phyloP scores from a whole-genome alignment of 2,797 vertebrate species.

The Sebastolobus alascanus region DNA sequence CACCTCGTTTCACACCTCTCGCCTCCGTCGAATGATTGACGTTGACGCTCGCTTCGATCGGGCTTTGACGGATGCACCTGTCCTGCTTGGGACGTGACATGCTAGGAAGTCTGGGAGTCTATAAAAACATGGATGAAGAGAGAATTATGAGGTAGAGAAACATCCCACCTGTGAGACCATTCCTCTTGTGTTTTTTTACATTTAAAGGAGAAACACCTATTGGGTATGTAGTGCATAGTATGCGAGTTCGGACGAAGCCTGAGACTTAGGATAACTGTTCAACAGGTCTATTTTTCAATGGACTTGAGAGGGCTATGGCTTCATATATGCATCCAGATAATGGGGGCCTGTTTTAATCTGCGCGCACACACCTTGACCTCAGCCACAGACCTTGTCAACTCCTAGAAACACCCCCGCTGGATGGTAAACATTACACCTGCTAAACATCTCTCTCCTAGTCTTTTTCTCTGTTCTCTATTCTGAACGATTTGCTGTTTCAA shows the following conservation, averaged over 20 bases:
- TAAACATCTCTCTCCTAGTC: not conserved
- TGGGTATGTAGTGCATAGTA: too few relatives aligned
- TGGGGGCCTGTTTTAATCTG: too few relatives aligned
- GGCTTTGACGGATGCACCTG: conserved; percentile 47
- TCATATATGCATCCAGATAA: too few relatives aligned
- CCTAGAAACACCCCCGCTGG: not conserved
- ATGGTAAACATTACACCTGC: not conserved
- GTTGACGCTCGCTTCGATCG: conserved; percentile 1
- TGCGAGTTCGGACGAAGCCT: too few relatives aligned
- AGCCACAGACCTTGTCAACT: too few relatives aligned
- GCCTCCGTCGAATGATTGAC: conserved; percentile 34
- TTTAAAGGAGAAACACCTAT: too few relatives aligned
- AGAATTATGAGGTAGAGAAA: conserved; percentile 5
- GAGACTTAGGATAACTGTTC: too few relatives aligned
- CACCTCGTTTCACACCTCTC: conserved; percentile 53
- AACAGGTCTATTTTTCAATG: too few relatives aligned
- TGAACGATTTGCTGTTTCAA: not conserved
- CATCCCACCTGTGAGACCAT: not conserved
- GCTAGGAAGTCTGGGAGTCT: conserved; percentile 19
- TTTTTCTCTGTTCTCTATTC: not conserved
- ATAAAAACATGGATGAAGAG: conserved; percentile 1
- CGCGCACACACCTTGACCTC: too few relatives aligned
- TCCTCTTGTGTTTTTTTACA: not conserved
- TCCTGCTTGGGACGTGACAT: conserved; percentile 22
- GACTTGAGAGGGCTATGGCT: too few relatives aligned